phyloP scores from a whole-genome alignment of 2,797 vertebrate genomes.

The Molossus molossus region DNA sequence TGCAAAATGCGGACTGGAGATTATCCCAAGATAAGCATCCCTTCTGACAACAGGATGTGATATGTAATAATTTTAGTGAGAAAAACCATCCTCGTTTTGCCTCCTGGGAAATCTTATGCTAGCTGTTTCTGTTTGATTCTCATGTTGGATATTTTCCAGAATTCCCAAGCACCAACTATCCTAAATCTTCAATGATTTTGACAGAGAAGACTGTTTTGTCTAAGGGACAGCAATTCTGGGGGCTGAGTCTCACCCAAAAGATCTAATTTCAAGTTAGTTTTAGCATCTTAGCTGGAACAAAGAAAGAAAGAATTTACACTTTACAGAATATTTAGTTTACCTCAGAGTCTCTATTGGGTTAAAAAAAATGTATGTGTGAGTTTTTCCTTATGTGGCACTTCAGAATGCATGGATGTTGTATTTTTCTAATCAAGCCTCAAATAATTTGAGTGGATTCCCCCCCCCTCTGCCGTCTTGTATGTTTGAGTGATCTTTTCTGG shows the following conservation, averaged over 20 bases:
- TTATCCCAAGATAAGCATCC: constrained; percentile 65
- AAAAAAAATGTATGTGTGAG: constrained; percentile 1
- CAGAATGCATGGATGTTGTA: constrained; percentile 53
- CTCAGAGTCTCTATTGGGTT: not conserved
- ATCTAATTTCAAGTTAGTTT: constrained; percentile 74
- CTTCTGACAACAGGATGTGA: constrained; percentile 69
- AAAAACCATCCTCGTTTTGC: constrained; percentile 72
- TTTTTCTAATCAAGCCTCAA: constrained; percentile 72
- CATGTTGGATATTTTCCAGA: constrained; percentile 78
- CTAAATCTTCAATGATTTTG: constrained; percentile 72
- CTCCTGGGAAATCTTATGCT: constrained; percentile 78
- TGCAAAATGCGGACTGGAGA: constrained; percentile 51
- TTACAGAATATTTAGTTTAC: constrained; percentile 43
- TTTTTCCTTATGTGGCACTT: constrained; percentile 53
- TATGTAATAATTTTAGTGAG: constrained; percentile 79
- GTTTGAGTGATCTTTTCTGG: constrained; percentile 81
- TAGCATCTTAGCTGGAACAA: constrained; percentile 48
- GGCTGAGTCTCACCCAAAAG: constrained; percentile 22
- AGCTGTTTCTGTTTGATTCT: constrained; percentile 75
- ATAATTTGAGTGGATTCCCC: constrained; percentile 53
- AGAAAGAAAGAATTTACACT: constrained; percentile 58
- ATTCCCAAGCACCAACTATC: constrained; percentile 69
- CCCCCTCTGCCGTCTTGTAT: not conserved
- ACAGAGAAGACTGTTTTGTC: constrained; percentile 78
- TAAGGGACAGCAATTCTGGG: constrained; percentile 57